Evolutionary conservation across 2,797 vertebrate genomes (phyloP).

Genomic region (Esox lucius): DNA sequence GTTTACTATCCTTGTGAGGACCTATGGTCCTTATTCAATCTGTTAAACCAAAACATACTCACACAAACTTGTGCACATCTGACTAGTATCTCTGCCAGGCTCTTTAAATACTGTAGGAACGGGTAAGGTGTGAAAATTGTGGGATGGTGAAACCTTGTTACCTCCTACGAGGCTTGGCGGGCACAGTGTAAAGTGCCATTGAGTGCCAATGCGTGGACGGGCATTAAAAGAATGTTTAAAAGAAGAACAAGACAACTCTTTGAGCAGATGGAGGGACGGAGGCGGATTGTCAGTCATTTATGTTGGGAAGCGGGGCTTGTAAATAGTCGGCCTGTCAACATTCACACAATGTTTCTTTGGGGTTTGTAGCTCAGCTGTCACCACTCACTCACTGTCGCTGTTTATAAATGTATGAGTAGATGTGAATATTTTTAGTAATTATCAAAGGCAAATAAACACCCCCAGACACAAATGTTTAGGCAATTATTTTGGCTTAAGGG

Average conservation of each 20-base stretch:
- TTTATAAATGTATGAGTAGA: neutral
- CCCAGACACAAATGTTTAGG: neutral
- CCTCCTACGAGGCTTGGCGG: neutral
- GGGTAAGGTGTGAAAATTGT: slow-evolving; percentile 7
- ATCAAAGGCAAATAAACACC: neutral
- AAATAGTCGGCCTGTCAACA: neutral
- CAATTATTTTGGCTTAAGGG: too few species aligned
- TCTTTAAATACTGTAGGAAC: neutral
- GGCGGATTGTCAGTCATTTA: slow-evolving; percentile 27
- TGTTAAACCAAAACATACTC: neutral
- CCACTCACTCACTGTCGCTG: neutral
- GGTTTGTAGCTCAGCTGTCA: neutral
- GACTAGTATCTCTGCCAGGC: neutral
- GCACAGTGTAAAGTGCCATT: neutral
- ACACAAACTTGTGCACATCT: neutral
- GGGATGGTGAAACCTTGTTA: neutral
- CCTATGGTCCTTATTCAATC: too few species aligned
- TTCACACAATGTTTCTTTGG: neutral
- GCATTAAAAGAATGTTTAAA: slow-evolving; percentile 38
- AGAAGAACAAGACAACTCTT: slow-evolving; percentile 50
- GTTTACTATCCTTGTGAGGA: too few species aligned
- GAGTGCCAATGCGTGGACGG: slow-evolving; percentile 28
- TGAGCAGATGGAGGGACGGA: slow-evolving; percentile 66
- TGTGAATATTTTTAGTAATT: neutral
- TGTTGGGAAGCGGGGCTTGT: neutral